Percentiles rank a stretch among this genome's conserved stretches.
phyloP scores from a whole-genome alignment of 2,113 vertebrate genomes.

The Oxyura jamaicensis region DNA sequence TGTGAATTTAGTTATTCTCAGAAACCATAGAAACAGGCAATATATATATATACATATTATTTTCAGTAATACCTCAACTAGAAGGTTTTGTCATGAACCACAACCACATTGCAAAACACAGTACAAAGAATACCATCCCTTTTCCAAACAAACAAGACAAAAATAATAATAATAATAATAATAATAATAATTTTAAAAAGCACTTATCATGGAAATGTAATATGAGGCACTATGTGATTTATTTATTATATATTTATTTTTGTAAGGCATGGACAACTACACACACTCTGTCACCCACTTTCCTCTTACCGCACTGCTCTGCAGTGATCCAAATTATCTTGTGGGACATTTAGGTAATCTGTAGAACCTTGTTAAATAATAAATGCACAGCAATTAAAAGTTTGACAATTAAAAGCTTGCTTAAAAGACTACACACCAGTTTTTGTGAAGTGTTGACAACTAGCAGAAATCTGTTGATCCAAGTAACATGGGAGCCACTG shows the following conservation, averaged over 20 bases:
- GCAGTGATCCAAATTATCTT: background rate
- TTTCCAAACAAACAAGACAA: background rate
- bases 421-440: background rate
- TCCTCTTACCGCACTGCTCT: background rate
- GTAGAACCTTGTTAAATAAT: background rate
- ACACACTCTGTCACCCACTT: background rate
- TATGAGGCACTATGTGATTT: background rate
- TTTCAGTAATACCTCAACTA: background rate
- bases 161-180: accelerated
- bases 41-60: background rate
- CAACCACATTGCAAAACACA: background rate
- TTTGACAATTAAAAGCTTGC: background rate
- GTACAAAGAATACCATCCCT: background rate
- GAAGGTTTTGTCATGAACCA: background rate
- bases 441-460: background rate
- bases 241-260: slow-evolving; percentile 21
- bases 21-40: background rate
- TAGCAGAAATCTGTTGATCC: background rate
- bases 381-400: background rate
- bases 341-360: background rate
- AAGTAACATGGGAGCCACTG: background rate
- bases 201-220: background rate
- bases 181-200: too few relatives aligned
- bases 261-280: background rate
- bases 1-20: background rate